These are phyloP conservation scores for Syrista parreyssii DNA, from an alignment of 2,888 invertebrate genomes.

Conservation along the genomic window DNA sequence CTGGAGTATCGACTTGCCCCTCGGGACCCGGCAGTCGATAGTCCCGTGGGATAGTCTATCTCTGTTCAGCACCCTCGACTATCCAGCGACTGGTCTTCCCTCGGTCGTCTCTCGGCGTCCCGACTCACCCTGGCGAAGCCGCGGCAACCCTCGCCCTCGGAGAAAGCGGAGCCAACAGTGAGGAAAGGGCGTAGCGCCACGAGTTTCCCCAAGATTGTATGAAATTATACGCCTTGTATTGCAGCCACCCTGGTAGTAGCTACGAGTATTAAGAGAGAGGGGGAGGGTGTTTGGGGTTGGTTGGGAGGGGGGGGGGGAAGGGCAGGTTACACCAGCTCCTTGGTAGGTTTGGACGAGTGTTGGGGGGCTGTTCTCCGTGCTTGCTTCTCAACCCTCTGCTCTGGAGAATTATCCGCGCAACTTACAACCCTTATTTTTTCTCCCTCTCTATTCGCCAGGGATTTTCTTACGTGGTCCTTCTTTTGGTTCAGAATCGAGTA, in stretches of 20 bases:
- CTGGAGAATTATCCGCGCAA: conserved; percentile 52
- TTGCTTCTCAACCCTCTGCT: conserved; percentile 28
- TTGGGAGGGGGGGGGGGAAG: neutral
- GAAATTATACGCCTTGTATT: conserved; percentile 56
- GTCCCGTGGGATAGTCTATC: conserved; percentile 63
- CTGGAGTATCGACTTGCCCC: conserved; percentile 66
- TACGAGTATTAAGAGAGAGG: neutral
- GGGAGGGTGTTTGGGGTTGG: neutral
- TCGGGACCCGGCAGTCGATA: conserved; percentile 65
- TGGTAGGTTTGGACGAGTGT: neutral
- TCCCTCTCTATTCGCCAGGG: conserved; percentile 32
- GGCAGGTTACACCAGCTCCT: neutral
- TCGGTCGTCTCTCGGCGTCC: conserved; percentile 32
- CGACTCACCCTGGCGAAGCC: conserved; percentile 6
- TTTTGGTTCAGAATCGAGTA: neutral
- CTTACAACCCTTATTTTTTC: conserved; percentile 50
- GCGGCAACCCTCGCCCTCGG: neutral
- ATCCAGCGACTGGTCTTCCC: conserved; percentile 19
- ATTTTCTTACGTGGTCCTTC: conserved; percentile 21
- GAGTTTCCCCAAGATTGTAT: conserved; percentile 53
- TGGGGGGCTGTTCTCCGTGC: neutral
- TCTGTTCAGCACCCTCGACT: conserved; percentile 38
- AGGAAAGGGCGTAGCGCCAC: conserved; percentile 18
- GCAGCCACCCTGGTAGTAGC: conserved; percentile 30
- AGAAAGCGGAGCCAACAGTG: conserved; percentile 1